Conservation (phyloP, 2,113 vertebrate species). For the Cairina moschata region DNA sequence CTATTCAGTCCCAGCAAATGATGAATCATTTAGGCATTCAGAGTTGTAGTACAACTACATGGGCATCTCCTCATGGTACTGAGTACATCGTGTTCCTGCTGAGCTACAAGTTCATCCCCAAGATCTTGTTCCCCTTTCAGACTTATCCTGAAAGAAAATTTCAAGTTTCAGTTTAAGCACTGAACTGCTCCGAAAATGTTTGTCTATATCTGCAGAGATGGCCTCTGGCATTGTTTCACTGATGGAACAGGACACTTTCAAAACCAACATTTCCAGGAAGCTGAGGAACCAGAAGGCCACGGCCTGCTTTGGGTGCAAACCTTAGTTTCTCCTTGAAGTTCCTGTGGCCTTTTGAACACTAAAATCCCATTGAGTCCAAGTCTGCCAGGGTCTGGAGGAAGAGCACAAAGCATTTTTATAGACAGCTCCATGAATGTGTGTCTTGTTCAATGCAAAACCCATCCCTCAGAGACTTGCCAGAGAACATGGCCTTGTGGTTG, state of each 20-base stretch:
- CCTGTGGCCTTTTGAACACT: neutral
- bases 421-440: fast-evolving
- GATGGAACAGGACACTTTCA: neutral
- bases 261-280: neutral
- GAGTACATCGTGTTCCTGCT: neutral
- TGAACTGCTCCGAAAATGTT: neutral
- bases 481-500: neutral
- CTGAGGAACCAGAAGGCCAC: neutral
- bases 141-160: neutral
- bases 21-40: neutral
- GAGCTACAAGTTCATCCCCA: neutral
- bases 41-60: neutral
- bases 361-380: neutral
- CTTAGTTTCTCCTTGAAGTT: fast-evolving
- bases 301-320: neutral
- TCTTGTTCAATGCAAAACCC: neutral
- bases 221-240: neutral
- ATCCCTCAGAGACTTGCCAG: neutral
- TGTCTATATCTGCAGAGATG: neutral
- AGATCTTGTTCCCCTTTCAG: neutral
- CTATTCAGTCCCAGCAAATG: neutral
- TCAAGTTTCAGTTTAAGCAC: neutral
- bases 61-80: neutral
- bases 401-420: neutral
- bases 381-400: neutral